A percentile compares a stretch with the other conserved stretches of the same genome.
phyloP scores from a whole-genome alignment of 2,888 invertebrate genomes.

The Drosophila multiciliata region DNA sequence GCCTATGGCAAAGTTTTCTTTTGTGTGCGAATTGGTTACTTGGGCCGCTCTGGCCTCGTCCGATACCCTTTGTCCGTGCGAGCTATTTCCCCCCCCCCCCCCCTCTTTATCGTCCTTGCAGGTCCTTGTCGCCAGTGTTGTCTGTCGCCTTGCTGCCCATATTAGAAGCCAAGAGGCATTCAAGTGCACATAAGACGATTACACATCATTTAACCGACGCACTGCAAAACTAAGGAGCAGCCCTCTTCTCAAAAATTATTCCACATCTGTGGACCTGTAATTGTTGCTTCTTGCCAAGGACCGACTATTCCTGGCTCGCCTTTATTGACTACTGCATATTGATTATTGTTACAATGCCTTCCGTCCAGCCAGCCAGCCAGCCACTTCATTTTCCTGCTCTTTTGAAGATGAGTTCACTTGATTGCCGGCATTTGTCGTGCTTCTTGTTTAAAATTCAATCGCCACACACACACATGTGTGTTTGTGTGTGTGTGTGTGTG shows the following conservation, averaged over 20 bases:
- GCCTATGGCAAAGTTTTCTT: slow-evolving; percentile 78
- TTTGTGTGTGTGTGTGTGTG: slow-evolving; percentile 3
- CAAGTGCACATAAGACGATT: slow-evolving; percentile 84
- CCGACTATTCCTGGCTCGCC: slow-evolving; percentile 26
- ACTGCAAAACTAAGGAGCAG: slow-evolving; percentile 66
- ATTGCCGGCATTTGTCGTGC: slow-evolving; percentile 72
- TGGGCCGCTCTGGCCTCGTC: slow-evolving; percentile 27
- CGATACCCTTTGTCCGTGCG: slow-evolving; percentile 33
- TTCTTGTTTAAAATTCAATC: slow-evolving; percentile 77
- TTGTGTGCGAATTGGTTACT: slow-evolving; percentile 65
- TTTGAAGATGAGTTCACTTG: slow-evolving; percentile 63
- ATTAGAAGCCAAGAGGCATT: slow-evolving; percentile 84
- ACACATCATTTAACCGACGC: slow-evolving; percentile 84
- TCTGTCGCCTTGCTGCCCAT: slow-evolving; percentile 64
- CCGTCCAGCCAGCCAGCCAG: slow-evolving; percentile 5
- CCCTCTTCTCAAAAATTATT: neutral
- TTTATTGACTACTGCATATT: slow-evolving; percentile 76
- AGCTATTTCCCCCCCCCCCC: slow-evolving; percentile 22
- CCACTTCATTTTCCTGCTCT: slow-evolving; percentile 59
- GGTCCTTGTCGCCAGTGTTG: slow-evolving; percentile 64
- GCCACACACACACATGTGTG: slow-evolving; percentile 25
- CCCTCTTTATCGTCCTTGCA: slow-evolving; percentile 24
- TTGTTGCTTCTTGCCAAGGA: slow-evolving; percentile 66
- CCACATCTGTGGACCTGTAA: slow-evolving; percentile 52
- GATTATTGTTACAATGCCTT: slow-evolving; percentile 75